Evolutionary conservation across 2,888 invertebrate species (phyloP).

Genomic region (Harpalus rufipes): DNA sequence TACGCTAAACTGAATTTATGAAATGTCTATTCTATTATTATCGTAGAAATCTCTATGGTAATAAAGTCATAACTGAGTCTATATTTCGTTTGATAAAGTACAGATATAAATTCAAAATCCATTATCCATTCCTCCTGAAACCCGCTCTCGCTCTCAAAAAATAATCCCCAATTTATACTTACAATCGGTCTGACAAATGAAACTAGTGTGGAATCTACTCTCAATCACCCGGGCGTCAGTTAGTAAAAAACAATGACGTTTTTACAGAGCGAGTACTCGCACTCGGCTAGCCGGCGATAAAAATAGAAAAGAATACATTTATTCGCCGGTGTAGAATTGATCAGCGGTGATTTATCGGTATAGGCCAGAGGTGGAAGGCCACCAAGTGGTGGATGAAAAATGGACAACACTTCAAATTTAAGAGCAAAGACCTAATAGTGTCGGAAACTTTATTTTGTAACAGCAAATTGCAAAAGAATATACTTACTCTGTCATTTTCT

Average conservation of each 20-base stretch:
- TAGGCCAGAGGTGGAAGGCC: conserved; percentile 35
- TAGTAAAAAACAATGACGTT: conserved; percentile 31
- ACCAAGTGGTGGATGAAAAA: conserved; percentile 9
- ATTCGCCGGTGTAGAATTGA: conserved; percentile 45
- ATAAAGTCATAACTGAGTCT: too few relatives aligned
- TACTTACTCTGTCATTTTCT: too few relatives aligned
- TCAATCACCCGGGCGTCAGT: conserved; percentile 33
- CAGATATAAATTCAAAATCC: not conserved
- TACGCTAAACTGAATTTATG: too few relatives aligned
- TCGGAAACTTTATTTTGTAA: not conserved
- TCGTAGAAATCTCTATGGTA: too few relatives aligned
- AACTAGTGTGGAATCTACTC: conserved; percentile 6
- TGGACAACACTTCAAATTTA: conserved; percentile 19
- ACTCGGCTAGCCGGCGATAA: conserved; percentile 19
- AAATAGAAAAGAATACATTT: conserved; percentile 52
- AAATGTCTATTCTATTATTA: too few relatives aligned
- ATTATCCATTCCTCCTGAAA: not conserved
- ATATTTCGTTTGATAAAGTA: not conserved
- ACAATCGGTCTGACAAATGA: not conserved
- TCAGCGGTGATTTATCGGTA: conserved; percentile 38
- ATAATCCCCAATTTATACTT: conserved; percentile 3
- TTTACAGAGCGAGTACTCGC: conserved; percentile 22
- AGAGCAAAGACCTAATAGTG: not conserved
- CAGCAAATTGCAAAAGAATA: too few relatives aligned
- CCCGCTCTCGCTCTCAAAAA: not conserved